Conservation (phyloP, 2,797 vertebrate genomes). For the Hemibagrus guttatus region DNA sequence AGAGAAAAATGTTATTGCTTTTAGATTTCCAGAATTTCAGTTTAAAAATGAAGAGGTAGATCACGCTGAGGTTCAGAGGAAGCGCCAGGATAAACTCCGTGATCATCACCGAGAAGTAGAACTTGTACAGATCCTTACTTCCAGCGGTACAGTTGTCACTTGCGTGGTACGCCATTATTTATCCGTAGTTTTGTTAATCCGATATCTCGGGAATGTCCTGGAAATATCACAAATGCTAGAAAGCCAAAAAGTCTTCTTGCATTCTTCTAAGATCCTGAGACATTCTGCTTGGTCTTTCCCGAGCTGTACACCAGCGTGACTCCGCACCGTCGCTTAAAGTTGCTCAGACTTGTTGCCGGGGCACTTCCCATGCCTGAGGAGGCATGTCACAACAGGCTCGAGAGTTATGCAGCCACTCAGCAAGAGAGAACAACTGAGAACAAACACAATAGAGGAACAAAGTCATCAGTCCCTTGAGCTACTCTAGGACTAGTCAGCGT, state of each 20-base stretch:
- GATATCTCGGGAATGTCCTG: background rate
- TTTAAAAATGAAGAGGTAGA: conserved; percentile 75
- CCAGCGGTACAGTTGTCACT: conserved; percentile 44
- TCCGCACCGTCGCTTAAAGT: conserved; percentile 24
- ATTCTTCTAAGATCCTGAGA: background rate
- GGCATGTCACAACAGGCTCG: conserved; percentile 63
- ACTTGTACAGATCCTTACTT: conserved; percentile 49
- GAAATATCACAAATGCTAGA: background rate
- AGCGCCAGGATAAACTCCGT: conserved; percentile 71
- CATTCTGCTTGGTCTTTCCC: conserved; percentile 1
- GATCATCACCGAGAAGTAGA: conserved; percentile 65
- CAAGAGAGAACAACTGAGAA: conserved; percentile 19
- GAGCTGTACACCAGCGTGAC: background rate
- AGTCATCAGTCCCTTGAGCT: conserved; percentile 16
- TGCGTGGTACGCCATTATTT: background rate
- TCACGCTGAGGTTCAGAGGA: conserved; percentile 68
- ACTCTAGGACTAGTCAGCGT: background rate
- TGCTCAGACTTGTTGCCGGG: conserved; percentile 54
- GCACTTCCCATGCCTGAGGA: conserved; percentile 66
- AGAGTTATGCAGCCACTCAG: conserved; percentile 38
- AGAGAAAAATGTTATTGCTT: conserved; percentile 71
- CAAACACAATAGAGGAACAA: conserved; percentile 15
- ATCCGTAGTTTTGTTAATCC: background rate
- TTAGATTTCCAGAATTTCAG: conserved; percentile 78
- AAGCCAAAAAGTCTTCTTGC: background rate